Evolutionary conservation across 2,797 vertebrate genomes (phyloP), one percentile per base, ranked within the genome.

Genomic region (Platyrinchus mystaceus): DNA sequence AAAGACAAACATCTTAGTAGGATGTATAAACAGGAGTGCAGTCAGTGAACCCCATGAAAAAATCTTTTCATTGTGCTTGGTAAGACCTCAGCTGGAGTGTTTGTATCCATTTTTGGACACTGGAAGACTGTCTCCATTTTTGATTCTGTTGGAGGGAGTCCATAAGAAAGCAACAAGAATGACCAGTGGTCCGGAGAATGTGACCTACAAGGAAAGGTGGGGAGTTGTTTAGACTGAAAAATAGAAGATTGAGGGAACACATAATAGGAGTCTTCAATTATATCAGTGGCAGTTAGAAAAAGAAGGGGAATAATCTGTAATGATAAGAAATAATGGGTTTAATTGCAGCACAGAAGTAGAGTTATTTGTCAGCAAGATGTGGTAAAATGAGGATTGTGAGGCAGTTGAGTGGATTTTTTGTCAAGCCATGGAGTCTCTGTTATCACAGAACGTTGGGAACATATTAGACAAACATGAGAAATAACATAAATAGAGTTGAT

Each of bases 201-300:
- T 96, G 95, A 94, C 93, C 83, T 89, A 90, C 52, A 16, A 46
- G 49, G 67, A 69, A 77, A 64, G 90, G 92, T 87, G 84, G 67
- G 84, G 77, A 70, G 24, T 85, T 95, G 94, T 94, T 97, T 96
- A 95, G 90, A 90, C 88, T 96, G 80, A 80, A 93, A 93, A 70
- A 18, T 0, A 49, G 62, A 87, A 84, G 84, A 24, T 67, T 50
- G 34, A 84, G 30, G 59, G 83, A 63, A 90, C 34, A n/a, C n/a
- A 39, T 70, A 69, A 27, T 76, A 89, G 74, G 74, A 69, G 68
- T 41, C 63, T 87, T 89, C 77, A 91, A 32, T 94, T 90, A 77
- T 56, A 55, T 76, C 66, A 43, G 39, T 94, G 69, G 12, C 46
- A 84, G 36, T 47, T 83, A 84, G 80, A 52, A 87, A 46, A 86